Conservation (phyloP, 2,888 invertebrate species). For the Adelphocoris suturalis region DNA sequence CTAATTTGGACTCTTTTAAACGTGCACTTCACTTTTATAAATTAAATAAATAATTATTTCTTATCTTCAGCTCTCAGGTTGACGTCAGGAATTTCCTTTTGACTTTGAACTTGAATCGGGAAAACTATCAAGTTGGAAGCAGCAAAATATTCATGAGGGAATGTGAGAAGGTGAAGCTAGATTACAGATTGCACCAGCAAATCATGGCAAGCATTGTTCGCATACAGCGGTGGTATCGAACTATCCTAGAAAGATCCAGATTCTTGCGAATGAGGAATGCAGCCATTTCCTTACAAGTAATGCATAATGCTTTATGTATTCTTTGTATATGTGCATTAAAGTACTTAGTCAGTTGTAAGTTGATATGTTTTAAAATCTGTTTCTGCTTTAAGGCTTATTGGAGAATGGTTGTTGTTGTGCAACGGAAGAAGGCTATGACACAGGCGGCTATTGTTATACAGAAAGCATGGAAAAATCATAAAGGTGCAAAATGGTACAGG, state of each 20-base stretch:
- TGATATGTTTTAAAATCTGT: too few relatives aligned
- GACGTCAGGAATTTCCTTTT: slow-evolving; percentile 92
- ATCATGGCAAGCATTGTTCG: slow-evolving; percentile 95
- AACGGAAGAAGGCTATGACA: slow-evolving; percentile 80
- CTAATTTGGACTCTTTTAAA: too few relatives aligned
- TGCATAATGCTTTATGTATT: too few relatives aligned
- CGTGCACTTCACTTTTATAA: too few relatives aligned
- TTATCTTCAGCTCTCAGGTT: slow-evolving; percentile 85
- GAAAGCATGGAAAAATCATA: slow-evolving; percentile 87
- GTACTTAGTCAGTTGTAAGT: too few relatives aligned
- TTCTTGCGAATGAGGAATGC: slow-evolving; percentile 88
- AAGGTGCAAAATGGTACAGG: slow-evolving; percentile 84
- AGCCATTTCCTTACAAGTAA: slow-evolving; percentile 86
- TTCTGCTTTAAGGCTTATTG: slow-evolving; percentile 82
- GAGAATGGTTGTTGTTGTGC: slow-evolving; percentile 84
- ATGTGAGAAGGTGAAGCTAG: slow-evolving; percentile 94
- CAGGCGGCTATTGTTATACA: slow-evolving; percentile 86
- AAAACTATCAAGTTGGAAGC: slow-evolving; percentile 93
- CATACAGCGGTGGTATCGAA: slow-evolving; percentile 83
- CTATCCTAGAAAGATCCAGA: slow-evolving; percentile 80
- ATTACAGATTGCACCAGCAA: slow-evolving; percentile 94
- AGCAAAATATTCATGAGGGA: slow-evolving; percentile 96
- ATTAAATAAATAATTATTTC: too few relatives aligned
- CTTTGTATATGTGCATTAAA: too few relatives aligned
- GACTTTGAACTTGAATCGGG: slow-evolving; percentile 90